Conservation (phyloP, 2,797 vertebrate genomes). For the Iguana delicatissima region DNA sequence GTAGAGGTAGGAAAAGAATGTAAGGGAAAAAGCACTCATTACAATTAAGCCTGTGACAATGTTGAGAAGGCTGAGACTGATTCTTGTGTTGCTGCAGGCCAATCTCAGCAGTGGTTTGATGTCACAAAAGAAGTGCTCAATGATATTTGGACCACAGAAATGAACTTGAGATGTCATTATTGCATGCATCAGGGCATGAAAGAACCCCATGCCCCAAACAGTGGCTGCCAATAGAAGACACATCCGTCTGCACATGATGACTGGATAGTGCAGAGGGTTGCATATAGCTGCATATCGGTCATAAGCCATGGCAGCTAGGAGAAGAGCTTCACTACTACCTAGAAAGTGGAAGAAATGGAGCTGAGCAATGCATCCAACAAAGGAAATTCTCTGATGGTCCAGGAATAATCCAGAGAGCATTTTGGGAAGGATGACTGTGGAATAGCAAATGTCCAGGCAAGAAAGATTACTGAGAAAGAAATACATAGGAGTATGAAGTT, state of each 20-base stretch:
- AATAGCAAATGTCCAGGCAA: constrained; percentile 68
- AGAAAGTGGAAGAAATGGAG: constrained; percentile 71
- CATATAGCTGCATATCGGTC: constrained; percentile 69
- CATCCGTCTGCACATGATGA: constrained; percentile 49
- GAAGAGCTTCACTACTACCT: constrained; percentile 65
- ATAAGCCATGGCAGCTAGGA: constrained; percentile 66
- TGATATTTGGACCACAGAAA: constrained; percentile 56
- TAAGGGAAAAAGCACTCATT: constrained; percentile 62
- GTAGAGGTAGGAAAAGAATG: constrained; percentile 65
- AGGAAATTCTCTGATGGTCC: constrained; percentile 45
- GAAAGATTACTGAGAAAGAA: constrained; percentile 71
- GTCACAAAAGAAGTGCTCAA: constrained; percentile 70
- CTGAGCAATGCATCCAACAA: constrained; percentile 62
- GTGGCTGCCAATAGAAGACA: constrained; percentile 45
- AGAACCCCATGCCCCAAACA: constrained; percentile 57
- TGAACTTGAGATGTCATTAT: constrained; percentile 52
- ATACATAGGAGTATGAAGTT: constrained; percentile 69
- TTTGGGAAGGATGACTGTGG: constrained; percentile 68
- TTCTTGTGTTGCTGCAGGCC: constrained; percentile 51
- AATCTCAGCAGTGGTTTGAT: constrained; percentile 68
- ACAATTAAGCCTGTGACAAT: constrained; percentile 63
- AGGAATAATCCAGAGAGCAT: constrained; percentile 56
- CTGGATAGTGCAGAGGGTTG: constrained; percentile 54
- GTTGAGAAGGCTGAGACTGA: constrained; percentile 62
- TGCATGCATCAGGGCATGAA: constrained; percentile 66